Evolutionary conservation across 2,888 invertebrate species (phyloP).

Genomic region (Leucozona laternaria): DNA sequence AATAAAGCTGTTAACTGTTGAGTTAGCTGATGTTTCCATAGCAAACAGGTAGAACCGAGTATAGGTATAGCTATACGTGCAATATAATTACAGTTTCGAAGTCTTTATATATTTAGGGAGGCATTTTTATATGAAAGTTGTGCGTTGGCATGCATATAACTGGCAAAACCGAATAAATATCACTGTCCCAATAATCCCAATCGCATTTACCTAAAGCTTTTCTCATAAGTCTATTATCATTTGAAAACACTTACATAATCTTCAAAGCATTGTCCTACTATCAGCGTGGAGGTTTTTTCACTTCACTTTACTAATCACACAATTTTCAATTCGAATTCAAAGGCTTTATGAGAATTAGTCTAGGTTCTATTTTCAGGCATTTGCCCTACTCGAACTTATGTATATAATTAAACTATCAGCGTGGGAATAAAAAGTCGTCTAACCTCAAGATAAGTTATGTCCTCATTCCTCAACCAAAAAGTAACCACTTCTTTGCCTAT

Average conservation of each 20-base stretch:
- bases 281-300: not conserved
- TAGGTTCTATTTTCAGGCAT: not conserved
- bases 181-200: not conserved
- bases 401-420: slow-evolving; percentile 18
- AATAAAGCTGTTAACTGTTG: too few species aligned
- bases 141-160: not conserved
- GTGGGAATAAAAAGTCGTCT: slow-evolving; percentile 1
- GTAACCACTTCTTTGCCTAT: slow-evolving; percentile 24
- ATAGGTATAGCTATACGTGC: too few species aligned
- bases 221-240: slow-evolving; percentile 31
- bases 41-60: too few species aligned
- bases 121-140: too few species aligned
- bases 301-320: slow-evolving; percentile 37
- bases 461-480: slow-evolving; percentile 12
- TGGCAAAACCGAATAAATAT: not conserved
- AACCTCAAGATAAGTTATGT: slow-evolving; percentile 42
- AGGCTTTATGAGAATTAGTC: not conserved
- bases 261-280: slow-evolving; percentile 14
- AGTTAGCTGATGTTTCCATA: too few species aligned
- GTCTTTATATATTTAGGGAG: too few species aligned
- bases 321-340: slow-evolving; percentile 23
- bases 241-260: slow-evolving; percentile 1
- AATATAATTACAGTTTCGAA: too few species aligned
- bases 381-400: not conserved
- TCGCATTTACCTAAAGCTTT: not conserved